Evolutionary conservation across 2,888 invertebrate genomes (phyloP), one percentile per base, ranked within the genome.

Genomic region (Meteorus cinctellus): DNA sequence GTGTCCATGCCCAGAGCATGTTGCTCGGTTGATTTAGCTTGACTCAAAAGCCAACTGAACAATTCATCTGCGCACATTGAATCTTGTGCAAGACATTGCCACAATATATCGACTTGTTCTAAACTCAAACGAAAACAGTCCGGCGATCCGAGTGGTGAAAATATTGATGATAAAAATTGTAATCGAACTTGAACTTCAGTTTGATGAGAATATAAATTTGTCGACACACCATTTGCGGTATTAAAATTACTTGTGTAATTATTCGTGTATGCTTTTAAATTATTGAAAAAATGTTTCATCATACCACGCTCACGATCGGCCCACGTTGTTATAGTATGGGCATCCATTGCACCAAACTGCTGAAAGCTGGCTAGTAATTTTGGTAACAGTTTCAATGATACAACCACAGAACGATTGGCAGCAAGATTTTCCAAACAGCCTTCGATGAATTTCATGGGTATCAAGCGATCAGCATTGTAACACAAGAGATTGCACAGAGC

Each of bases 371-470:
- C 96, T 84, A 98, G 93, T 66, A 98, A 90, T 89, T 98, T 98
- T 16, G 98, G 97, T 77, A 98, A 89, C 74, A 98, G 90, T 73
- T 97, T 92, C 79, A 98, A 90, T 4, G 97, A 97, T 0, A 98
- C 95, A 10, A 97, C 95, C 29, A 97, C 97, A 80, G 97, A 97
- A 87, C 95, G 94, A 90, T 97, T 96, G 82, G 94, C 94, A 16
- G 96, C 95, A 78, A 98, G 91, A 90, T 98, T 98, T 84, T 96
- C 95, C 65, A 98, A 91, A 85, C 97, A 97, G 10, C 97, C 98
- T 89, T 98, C 97, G 81, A 98, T 97, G 86, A 98, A 98, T 90
- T 97, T 97, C 90, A 97, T 96, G 74, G 97, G 92, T 80, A 98
- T 96, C 79, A 95, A 92, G 81, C 96, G 94, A 89, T 98, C 97